These are phyloP conservation scores for Bubo blakistoni DNA, from an alignment of 2,113 vertebrate genomes.

Conservation along the genomic window DNA sequence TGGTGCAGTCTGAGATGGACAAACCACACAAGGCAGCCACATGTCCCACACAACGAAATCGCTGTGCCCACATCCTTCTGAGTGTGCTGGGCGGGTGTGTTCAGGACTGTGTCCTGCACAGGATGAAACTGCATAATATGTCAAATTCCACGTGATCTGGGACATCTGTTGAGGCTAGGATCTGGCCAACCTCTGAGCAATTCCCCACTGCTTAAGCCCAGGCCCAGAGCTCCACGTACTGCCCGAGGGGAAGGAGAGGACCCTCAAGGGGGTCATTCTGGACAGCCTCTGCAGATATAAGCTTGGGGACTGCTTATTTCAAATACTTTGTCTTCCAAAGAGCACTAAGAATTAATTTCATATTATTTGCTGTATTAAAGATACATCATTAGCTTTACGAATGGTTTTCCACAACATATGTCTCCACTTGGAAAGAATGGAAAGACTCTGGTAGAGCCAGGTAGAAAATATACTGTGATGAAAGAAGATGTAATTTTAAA, in stretches of 20 bases:
- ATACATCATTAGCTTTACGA: neutral
- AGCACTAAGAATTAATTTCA: neutral
- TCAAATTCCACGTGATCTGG: neutral
- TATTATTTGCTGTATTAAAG: neutral
- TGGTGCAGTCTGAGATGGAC: neutral
- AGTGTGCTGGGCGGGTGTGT: neutral
- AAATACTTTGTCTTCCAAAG: neutral
- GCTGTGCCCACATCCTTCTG: neutral
- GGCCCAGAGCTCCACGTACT: neutral
- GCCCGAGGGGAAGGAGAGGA: neutral
- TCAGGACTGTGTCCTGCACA: too few relatives aligned
- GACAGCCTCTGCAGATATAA: neutral
- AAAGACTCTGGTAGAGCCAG: neutral
- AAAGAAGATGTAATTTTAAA: neutral
- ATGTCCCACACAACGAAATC: accelerated
- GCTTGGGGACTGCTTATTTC: neutral
- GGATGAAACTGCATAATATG: accelerated
- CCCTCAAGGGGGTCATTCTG: neutral
- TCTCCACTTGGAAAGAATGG: neutral
- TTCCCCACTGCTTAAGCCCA: neutral
- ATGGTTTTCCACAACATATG: neutral
- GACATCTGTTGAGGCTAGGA: neutral
- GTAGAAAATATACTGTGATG: neutral
- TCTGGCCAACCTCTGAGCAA: neutral
- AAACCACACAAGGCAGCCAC: accelerated